Conservation (phyloP, 2,888 invertebrate genomes). For the Mythimna loreyi region DNA sequence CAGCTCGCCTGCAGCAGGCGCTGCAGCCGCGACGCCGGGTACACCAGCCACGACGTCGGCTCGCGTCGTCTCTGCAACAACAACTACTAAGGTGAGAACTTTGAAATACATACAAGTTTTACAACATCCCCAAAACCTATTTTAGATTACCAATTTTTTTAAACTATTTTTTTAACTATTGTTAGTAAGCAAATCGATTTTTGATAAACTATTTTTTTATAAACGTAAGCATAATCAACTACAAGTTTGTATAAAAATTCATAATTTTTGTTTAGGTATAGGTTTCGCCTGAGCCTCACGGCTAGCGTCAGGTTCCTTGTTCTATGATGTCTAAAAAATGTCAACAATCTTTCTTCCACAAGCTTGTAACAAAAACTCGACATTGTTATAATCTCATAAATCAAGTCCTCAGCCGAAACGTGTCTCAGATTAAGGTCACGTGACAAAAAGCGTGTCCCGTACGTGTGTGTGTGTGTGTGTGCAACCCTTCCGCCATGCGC, state of each 20-base stretch:
- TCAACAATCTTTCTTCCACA: constrained; percentile 7
- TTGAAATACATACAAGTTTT: not conserved
- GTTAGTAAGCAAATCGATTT: too few relatives aligned
- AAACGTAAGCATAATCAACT: too few relatives aligned
- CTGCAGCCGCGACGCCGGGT: constrained; percentile 78
- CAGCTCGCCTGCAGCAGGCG: constrained; percentile 72
- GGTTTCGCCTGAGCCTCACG: not conserved
- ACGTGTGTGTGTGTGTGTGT: constrained; percentile 12
- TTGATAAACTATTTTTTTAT: too few relatives aligned
- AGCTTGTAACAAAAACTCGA: not conserved
- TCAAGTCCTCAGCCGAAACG: constrained; percentile 19
- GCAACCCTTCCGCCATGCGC: constrained; percentile 59
- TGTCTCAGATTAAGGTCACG: constrained; percentile 37
- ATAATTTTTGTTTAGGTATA: not conserved
- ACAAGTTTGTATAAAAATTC: too few relatives aligned
- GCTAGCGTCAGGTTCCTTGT: not conserved
- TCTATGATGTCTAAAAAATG: not conserved
- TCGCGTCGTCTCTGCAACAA: constrained; percentile 69
- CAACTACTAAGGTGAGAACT: not conserved
- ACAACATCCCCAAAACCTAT: not conserved
- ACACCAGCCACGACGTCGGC: constrained; percentile 77
- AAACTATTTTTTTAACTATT: too few relatives aligned
- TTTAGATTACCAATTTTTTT: too few relatives aligned
- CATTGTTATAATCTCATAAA: constrained; percentile 46
- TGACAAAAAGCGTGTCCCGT: constrained; percentile 19